Evolutionary conservation across 2,797 vertebrate species (phyloP), one percentile per base, ranked within the genome.

Genomic region (Antennarius maculatus): DNA sequence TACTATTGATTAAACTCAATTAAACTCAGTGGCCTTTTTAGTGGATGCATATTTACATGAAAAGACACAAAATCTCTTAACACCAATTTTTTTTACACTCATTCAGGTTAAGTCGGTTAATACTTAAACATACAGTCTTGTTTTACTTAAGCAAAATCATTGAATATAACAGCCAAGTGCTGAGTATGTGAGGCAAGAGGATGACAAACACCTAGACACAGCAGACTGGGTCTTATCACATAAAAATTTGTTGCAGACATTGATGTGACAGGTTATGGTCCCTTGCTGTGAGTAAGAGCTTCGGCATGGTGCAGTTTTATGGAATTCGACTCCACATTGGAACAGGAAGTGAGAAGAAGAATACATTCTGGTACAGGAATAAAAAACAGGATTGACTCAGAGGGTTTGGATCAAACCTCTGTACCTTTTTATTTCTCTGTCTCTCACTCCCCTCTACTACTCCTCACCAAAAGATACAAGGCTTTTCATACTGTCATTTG

Each of bases 291-390:
- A 49, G 50, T 14, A 41, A 7, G 56, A 6, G 51, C 65, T 48
- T 68, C 29, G 46, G 50, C 1, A 9, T n/a, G 27, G 45, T 4
- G 8, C 28, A 62, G 73, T 48, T 31, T 46, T 7, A 29, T 67
- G 69, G 61, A 58, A 11, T 16, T 11, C 5, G n/a, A 66, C 58
- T 52, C 31, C 48, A 43, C 28, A 1, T 39, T 10, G 69, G 64
- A 82, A 72, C 74, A 69, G 77, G 46, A 59, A 37, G 39, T n/a
- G 69, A 71, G 60, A 23, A 37, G 72, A n/a, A 54, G 34, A n/a
- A 41, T 31, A 46, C 42, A 57, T 31, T n/a, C 53, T 0, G 23
- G 51, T 0, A 1, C 8, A 7, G 56, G 41, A 54, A 69, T 23
- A 69, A 73, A 56, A 7, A 16, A 42, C 42, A 28, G 66, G 57